Percentiles rank a stretch among this genome's conserved stretches.
These are phyloP conservation scores for Mimachlamys varia DNA, from an alignment of 2,888 invertebrate genomes.

Conservation along the genomic window DNA sequence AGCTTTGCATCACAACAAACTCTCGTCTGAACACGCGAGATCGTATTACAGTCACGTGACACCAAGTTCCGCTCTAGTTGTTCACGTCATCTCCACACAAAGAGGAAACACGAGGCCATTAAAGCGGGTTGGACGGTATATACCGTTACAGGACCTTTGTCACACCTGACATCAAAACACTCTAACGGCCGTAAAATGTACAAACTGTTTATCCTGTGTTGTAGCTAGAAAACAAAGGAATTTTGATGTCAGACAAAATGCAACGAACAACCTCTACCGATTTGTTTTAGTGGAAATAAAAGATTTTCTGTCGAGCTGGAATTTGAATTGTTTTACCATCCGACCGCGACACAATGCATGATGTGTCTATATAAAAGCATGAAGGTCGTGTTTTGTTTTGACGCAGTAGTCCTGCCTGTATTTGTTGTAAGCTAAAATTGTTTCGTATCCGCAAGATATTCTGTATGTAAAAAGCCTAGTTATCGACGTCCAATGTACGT, in stretches of 20 bases:
- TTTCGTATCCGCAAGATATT: neutral
- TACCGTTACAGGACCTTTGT: conserved; percentile 11
- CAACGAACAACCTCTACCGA: neutral
- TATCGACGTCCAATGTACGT: no score
- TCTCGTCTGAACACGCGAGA: neutral
- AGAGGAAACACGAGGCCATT: neutral
- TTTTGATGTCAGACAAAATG: neutral
- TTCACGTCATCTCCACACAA: neutral
- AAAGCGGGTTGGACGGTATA: neutral
- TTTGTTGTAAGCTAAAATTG: neutral
- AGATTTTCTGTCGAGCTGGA: neutral
- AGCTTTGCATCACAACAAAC: neutral
- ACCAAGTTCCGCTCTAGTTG: neutral
- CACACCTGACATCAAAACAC: neutral
- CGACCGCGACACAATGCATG: neutral
- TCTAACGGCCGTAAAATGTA: neutral
- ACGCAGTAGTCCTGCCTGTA: neutral
- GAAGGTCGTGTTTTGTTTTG: neutral
- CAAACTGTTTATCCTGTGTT: neutral
- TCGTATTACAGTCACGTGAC: neutral
- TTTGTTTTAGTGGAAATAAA: neutral
- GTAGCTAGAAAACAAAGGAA: neutral
- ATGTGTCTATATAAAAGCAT: neutral
- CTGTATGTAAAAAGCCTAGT: neutral
- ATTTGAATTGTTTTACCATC: neutral